phyloP scores from a whole-genome alignment of 2,888 invertebrate genomes.

The Tipula lateralis region DNA sequence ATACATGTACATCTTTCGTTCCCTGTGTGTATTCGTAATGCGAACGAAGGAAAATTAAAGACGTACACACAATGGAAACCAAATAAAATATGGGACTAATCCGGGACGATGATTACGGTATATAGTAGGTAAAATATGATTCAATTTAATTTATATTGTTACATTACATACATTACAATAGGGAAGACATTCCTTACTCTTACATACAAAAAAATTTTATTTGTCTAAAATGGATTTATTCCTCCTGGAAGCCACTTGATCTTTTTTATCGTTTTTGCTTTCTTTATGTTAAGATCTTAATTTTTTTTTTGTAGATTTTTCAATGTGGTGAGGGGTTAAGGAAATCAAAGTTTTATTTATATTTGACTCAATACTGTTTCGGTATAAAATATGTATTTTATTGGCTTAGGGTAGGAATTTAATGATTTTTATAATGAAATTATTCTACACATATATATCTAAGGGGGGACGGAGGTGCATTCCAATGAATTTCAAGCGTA shows the following conservation, averaged over 20 bases:
- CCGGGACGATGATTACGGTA: not conserved
- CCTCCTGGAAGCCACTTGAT: not conserved
- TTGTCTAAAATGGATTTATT: not conserved
- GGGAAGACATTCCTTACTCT: not conserved
- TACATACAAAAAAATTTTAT: not conserved
- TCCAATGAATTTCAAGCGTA: not conserved
- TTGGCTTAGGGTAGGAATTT: not conserved
- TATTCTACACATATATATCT: not conserved
- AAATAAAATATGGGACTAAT: not conserved
- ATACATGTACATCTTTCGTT: no score
- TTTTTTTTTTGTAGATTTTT: not conserved
- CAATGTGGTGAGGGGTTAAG: not conserved
- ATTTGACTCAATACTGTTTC: not conserved
- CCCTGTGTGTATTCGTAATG: not conserved
- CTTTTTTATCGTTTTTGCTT: not conserved
- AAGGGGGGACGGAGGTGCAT: not conserved
- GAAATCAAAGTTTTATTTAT: constrained; percentile 19
- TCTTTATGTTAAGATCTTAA: not conserved
- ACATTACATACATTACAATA: not conserved
- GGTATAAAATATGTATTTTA: not conserved
- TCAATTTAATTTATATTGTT: constrained; percentile 13
- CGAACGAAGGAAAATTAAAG: not conserved
- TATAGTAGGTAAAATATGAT: not conserved
- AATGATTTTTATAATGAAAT: not conserved
- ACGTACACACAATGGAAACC: not conserved